These are phyloP conservation scores for Ceramica pisi DNA, from an alignment of 2,888 invertebrate genomes.

Conservation along the genomic window DNA sequence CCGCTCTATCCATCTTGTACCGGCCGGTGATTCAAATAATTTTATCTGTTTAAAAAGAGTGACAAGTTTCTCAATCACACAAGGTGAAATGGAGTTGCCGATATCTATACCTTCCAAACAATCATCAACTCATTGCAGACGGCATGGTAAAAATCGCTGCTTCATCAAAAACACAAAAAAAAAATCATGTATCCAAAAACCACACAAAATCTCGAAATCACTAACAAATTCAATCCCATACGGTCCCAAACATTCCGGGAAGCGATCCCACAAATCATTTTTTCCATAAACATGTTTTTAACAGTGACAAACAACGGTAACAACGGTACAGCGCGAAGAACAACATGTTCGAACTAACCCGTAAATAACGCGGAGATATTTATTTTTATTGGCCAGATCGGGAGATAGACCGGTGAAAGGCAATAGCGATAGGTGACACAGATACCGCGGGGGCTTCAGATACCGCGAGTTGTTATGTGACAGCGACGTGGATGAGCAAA, in stretches of 20 bases:
- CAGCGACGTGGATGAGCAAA: slow-evolving; percentile 3
- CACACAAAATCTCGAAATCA: slow-evolving; percentile 48
- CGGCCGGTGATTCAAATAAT: no score
- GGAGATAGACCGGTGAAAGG: slow-evolving; percentile 69
- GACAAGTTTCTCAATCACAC: no score
- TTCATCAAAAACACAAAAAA: slow-evolving; percentile 7
- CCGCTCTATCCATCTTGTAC: no score
- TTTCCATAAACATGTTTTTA: slow-evolving; percentile 69
- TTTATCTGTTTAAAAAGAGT: no score
- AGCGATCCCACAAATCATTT: slow-evolving; percentile 66
- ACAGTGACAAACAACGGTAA: slow-evolving; percentile 71
- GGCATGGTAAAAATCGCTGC: no score
- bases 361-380: slow-evolving; percentile 72
- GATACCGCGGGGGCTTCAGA: slow-evolving; percentile 45
- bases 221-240: slow-evolving; percentile 54
- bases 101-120: no score
- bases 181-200: no score
- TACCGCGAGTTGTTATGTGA: slow-evolving; percentile 21
- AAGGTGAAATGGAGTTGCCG: no score
- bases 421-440: slow-evolving; percentile 57
- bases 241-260: slow-evolving; percentile 48
- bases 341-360: slow-evolving; percentile 59
- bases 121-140: no score
- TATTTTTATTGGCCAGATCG: slow-evolving; percentile 74
- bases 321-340: slow-evolving; percentile 71